phyloP scores from a whole-genome alignment of 2,888 invertebrate genomes.

The Prosapia bicincta region DNA sequence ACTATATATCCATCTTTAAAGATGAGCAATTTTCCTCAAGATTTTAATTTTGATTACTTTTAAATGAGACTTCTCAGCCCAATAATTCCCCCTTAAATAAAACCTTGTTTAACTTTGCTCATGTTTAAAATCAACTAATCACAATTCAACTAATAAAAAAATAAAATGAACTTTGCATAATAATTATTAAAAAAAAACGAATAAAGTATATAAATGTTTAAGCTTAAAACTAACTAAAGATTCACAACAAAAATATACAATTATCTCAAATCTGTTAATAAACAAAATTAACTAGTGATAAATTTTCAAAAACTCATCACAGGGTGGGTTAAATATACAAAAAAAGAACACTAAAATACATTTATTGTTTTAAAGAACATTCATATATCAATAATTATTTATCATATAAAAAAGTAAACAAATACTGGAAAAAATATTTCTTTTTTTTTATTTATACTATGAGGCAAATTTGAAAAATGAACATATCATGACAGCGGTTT shows the following conservation, averaged over 20 bases:
- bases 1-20: background rate
- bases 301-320: background rate
- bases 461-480: slow-evolving; percentile 12
- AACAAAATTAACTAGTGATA: background rate
- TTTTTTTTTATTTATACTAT: slow-evolving; percentile 31
- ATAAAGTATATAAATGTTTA: background rate
- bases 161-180: background rate
- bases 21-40: background rate
- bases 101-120: background rate
- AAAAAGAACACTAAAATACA: background rate
- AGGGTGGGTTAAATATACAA: background rate
- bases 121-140: background rate
- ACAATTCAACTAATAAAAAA: background rate
- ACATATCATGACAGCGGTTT: slow-evolving; percentile 4
- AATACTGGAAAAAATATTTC: slow-evolving; percentile 38
- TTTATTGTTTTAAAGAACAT: slow-evolving; percentile 28
- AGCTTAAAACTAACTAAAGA: background rate
- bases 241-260: background rate
- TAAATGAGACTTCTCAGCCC: too few relatives aligned
- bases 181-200: background rate
- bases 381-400: slow-evolving; percentile 37
- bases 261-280: background rate
- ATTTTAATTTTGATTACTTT: background rate
- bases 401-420: slow-evolving; percentile 38
- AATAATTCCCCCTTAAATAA: background rate